Base-by-base conservation (phyloP, 2,888 invertebrate genomes). In the Stramonita haemastoma region DNA sequence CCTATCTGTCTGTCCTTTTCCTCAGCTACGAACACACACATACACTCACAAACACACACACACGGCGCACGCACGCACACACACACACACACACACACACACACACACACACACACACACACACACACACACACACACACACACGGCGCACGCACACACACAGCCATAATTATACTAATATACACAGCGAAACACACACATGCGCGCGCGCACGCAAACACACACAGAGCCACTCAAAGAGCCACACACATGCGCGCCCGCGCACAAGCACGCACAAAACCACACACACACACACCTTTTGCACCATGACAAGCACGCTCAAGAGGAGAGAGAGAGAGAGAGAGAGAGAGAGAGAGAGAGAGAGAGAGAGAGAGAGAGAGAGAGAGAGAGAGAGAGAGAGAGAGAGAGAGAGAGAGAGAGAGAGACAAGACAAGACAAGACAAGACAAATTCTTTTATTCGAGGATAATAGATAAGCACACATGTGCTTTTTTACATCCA, bases 321-420 rank as follows among this genome's bases (percentile, higher is more conserved):
- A 57, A 17, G 8, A 17, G 17, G 57, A 57, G 8, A 57, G 57
- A 57, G 57, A 57, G 57, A 57, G 57, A 57, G 32, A 22, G 84
- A 34, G 17, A 84, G 36, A 84, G 29, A 84, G 36, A 84, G 8
- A 34, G 46, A 84, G 8, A 84, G 57, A 57, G 57, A 57, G 11
- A 57, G 57, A 57, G 57, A 57, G 57, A 57, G 57, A 57, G 15
- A n/a, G 15, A 57, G 57, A 57, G 57, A 57, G 57, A 57, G 15
- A 57, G 57, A 57, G 57, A 57, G 57, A 57, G 57, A 57, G 57
- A 57, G 57, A 57, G 57, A 57, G 57, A 57, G 57, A 57, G 57
- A 60, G 46, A 88, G 46, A 88, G 11, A 88, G 46, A 88, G 46
- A 88, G 0, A 88, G 70, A 88, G 57, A 57, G 57, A 57, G 57